Conservation (phyloP, 2,888 invertebrate genomes). For the Harpalus rubripes region DNA sequence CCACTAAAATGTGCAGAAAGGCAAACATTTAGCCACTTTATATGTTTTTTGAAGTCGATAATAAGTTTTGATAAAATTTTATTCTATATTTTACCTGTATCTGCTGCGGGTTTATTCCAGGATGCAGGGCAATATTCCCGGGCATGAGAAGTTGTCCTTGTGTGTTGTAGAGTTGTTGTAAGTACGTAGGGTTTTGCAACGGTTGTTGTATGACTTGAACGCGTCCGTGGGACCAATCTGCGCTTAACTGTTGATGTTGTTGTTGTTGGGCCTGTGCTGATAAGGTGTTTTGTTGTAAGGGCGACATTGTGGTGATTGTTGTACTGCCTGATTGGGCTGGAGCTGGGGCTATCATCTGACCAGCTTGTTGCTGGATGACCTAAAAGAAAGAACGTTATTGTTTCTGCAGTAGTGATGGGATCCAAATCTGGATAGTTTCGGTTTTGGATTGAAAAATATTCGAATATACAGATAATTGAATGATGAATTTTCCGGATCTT, state of each 20-base stretch:
- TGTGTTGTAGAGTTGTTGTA: slow-evolving; percentile 89
- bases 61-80: no score
- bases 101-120: slow-evolving; percentile 87
- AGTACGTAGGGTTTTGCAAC: slow-evolving; percentile 86
- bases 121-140: slow-evolving; percentile 87
- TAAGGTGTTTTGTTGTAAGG: slow-evolving; percentile 81
- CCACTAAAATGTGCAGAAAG: no score
- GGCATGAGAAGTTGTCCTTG: slow-evolving; percentile 91
- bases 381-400: not conserved
- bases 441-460: no score
- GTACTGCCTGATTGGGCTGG: slow-evolving; percentile 77
- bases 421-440: no score
- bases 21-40: no score
- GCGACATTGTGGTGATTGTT: slow-evolving; percentile 88
- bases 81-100: slow-evolving; percentile 88
- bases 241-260: slow-evolving; percentile 81
- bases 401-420: no score
- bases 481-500: no score
- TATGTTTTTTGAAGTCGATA: no score
- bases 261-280: slow-evolving; percentile 81
- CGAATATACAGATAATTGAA: no score
- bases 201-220: slow-evolving; percentile 92
- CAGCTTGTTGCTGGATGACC: slow-evolving; percentile 74
- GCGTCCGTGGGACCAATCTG: slow-evolving; percentile 86
- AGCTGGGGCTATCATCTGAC: slow-evolving; percentile 73